These are phyloP conservation scores for Glossophaga mutica DNA, from an alignment of 2,797 vertebrate species.

Conservation along the genomic window DNA sequence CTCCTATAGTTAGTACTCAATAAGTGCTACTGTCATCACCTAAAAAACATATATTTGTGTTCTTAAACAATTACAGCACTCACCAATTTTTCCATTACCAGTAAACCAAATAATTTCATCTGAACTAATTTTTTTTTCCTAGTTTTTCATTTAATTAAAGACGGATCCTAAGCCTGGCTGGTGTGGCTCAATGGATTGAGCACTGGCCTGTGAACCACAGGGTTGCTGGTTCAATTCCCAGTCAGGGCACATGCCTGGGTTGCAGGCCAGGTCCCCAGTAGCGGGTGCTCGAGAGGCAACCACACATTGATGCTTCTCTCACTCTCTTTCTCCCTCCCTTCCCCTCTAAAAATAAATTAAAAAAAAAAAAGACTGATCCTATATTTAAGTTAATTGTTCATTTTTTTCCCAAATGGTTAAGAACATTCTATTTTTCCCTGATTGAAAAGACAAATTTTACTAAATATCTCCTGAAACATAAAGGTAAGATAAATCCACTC, in stretches of 20 bases:
- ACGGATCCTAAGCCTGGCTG: neutral
- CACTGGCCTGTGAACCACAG: too few relatives aligned
- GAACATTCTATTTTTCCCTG: neutral
- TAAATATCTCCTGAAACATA: neutral
- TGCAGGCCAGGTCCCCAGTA: too few relatives aligned
- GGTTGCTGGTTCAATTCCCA: too few relatives aligned
- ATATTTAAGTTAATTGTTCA: neutral
- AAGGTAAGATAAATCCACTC: neutral
- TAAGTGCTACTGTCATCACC: neutral
- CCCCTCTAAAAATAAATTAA: too few relatives aligned
- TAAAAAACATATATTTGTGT: neutral
- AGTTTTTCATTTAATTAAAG: neutral
- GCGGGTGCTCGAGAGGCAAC: too few relatives aligned
- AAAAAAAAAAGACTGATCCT: neutral
- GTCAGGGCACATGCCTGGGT: too few relatives aligned
- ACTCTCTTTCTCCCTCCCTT: too few relatives aligned
- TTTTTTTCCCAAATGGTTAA: neutral
- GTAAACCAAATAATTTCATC: neutral
- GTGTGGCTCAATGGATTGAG: too few relatives aligned
- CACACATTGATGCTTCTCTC: too few relatives aligned
- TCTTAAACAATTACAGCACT: neutral
- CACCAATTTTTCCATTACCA: neutral
- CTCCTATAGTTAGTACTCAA: neutral
- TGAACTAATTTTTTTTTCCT: neutral
- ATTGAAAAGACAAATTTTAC: neutral